Conservation (phyloP, 2,888 invertebrate species). For the Pycnomerus fuliginosus region DNA sequence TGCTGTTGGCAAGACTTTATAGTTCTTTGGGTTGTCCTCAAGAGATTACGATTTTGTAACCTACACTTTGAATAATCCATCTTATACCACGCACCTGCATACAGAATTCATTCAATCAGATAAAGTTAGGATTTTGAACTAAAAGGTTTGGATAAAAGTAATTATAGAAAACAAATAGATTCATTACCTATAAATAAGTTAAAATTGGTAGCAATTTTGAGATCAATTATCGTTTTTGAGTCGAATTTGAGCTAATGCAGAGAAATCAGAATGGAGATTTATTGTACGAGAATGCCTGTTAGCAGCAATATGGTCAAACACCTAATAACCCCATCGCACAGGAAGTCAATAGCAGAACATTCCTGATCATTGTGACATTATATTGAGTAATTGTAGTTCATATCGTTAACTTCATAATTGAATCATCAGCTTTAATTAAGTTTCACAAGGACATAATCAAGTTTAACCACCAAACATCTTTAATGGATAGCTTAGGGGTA, state of each 20-base stretch:
- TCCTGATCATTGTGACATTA: conserved; percentile 16
- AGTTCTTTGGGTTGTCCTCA: conserved; percentile 18
- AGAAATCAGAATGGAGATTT: too few relatives aligned
- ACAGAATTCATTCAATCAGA: background rate
- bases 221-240: too few relatives aligned
- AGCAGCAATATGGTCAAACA: background rate
- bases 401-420: conserved; percentile 9
- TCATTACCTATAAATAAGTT: too few relatives aligned
- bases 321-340: conserved; percentile 2
- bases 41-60: conserved; percentile 19
- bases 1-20: conserved; percentile 13
- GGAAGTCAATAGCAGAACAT: conserved; percentile 19
- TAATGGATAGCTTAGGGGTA: too few relatives aligned
- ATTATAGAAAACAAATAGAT: too few relatives aligned
- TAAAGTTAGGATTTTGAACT: too few relatives aligned
- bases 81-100: background rate
- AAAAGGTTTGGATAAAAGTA: too few relatives aligned
- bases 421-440: too few relatives aligned
- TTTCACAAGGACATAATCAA: too few relatives aligned
- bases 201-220: too few relatives aligned
- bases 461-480: too few relatives aligned
- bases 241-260: too few relatives aligned
- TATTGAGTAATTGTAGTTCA: conserved; percentile 19
- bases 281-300: background rate
- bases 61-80: conserved; percentile 14